Conservation (phyloP, 1,140 invertebrate species). For the Caenorhabditis remanei region DNA sequence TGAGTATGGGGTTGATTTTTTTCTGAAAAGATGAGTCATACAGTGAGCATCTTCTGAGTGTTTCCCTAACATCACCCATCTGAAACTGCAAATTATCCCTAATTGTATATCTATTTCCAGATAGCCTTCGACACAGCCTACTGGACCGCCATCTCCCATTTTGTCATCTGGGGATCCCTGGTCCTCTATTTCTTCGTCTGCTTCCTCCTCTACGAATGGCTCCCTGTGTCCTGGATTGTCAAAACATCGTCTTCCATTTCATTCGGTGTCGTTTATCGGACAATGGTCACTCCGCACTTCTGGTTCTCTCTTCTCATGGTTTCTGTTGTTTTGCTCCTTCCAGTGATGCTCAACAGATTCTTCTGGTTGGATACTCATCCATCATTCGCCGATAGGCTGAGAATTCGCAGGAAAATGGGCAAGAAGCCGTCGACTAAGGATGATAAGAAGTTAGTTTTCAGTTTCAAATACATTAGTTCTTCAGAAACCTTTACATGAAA, state of each 20-base stretch:
- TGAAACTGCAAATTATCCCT: no score
- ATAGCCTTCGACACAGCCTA: conserved; percentile 81
- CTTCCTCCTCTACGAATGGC: conserved; percentile 80
- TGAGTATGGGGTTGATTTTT: no score
- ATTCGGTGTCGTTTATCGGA: conserved; percentile 71
- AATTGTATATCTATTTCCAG: conserved; percentile 25
- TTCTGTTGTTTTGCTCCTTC: conserved; percentile 88
- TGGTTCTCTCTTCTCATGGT: conserved; percentile 94
- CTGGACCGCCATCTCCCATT: conserved; percentile 97
- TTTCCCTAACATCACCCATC: no score
- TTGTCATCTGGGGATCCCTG: conserved; percentile 96
- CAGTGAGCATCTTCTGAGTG: no score
- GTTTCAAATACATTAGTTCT: no score
- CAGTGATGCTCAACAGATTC: conserved; percentile 93
- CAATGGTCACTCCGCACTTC: conserved; percentile 85
- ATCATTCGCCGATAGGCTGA: conserved; percentile 90
- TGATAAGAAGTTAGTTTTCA: conserved; percentile 44
- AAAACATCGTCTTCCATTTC: conserved; percentile 63
- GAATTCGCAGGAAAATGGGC: conserved; percentile 84
- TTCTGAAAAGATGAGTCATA: no score
- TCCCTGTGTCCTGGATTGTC: conserved; percentile 59
- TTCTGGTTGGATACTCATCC: conserved; percentile 90
- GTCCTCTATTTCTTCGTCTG: conserved; percentile 90
- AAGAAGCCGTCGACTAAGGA: conserved; percentile 65
- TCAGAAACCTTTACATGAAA: no score